Evolutionary conservation across 2,888 invertebrate genomes (phyloP), one percentile per base, ranked within the genome.

Genomic region (Melipona bicolor): DNA sequence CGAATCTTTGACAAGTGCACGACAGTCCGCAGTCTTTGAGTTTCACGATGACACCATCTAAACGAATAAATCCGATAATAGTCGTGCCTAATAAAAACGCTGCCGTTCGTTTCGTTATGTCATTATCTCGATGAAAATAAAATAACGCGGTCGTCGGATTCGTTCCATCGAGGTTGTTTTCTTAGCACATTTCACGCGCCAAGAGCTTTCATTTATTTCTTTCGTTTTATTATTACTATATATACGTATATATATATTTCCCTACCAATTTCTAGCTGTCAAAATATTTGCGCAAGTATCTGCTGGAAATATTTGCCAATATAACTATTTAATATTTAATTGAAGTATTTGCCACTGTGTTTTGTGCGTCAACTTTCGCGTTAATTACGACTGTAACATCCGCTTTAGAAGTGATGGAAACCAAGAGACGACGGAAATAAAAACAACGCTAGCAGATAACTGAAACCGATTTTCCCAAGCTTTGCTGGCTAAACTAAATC

Each of bases 401-500:
- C 56, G 56, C n/a, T 36, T 32, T n/a, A 43, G 36, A 50, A 36
- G 19, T 43, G 50, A 24, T 11, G 43, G 27, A 76, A 79, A 52
- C 4, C 68, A 52, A 27, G 36, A 36, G 49, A 24, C 0, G 6
- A 13, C 36, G 59, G 17, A 27, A 13, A 1, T 17, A 15, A 32
- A 59, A 56, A 24, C 19, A 69, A 77, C 11, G 67, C n/a, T 21
- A 32, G 36, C 52, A 27, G 65, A 61, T 61, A 27, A 61, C 43
- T 21, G 56, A 43, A 62, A 62, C 27, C 54, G 36, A 76, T 70
- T 65, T 65, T 50, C 9, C 49, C 52, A 82, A 74, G 54, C 52
- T 56, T 54, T 24, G 32, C 24, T 13, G 21, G 50, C 70, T 74
- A 81, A 82, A 81, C 73, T 24, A 64, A 43, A 81, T 74, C 82